Evolutionary conservation across 2,113 vertebrate genomes (phyloP).

Genomic region (Otocyon megalotis): DNA sequence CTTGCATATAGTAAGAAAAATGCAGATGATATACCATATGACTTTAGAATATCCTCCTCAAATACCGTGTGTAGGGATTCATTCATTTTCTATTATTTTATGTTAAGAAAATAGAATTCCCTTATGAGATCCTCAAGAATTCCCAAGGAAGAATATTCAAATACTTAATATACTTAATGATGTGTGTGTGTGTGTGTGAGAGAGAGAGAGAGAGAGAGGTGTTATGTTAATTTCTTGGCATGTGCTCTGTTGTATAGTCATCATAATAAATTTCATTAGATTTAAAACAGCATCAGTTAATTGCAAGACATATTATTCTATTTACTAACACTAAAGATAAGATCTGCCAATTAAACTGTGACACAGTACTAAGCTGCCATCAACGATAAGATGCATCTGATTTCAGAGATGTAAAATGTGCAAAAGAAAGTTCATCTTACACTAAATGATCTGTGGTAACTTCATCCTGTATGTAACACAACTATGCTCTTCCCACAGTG

Average conservation of each 20-base stretch:
- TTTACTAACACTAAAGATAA: not conserved
- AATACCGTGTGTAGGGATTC: not conserved
- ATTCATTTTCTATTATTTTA: slow-evolving; percentile 12
- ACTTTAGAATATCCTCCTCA: not conserved
- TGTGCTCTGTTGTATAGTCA: not conserved
- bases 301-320: not conserved
- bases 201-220: not conserved
- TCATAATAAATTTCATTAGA: not conserved
- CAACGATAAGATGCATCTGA: not conserved
- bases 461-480: not conserved
- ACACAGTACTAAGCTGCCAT: not conserved
- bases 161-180: not conserved
- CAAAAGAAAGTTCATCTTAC: not conserved
- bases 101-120: not conserved
- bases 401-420: not conserved
- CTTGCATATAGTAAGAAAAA: not conserved
- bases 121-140: not conserved
- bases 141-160: not conserved
- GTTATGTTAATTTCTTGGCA: not conserved
- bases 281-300: slow-evolving; percentile 6
- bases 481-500: not conserved
- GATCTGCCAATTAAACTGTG: not conserved
- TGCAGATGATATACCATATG: not conserved
- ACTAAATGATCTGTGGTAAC: not conserved
- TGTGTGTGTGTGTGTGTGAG: not conserved